Evolutionary conservation across 2,797 vertebrate genomes (phyloP).

Genomic region (Hirundo rustica): DNA sequence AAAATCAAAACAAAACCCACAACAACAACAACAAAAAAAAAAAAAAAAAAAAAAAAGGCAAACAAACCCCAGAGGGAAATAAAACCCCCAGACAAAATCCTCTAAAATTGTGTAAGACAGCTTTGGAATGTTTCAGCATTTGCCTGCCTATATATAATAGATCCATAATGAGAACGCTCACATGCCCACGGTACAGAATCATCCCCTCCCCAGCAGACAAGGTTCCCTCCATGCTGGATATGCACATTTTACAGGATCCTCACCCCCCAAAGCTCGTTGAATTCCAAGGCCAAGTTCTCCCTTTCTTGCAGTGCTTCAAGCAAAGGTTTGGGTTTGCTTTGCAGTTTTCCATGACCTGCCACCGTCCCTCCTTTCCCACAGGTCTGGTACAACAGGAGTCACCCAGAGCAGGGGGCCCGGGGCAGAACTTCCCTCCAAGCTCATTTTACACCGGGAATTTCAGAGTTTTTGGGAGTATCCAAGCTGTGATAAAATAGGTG

Average conservation of each 20-base stretch:
- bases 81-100: not conserved
- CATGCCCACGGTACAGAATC: not conserved
- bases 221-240: not conserved
- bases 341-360: not conserved
- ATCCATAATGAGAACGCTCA: not conserved
- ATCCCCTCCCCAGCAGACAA: not conserved
- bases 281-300: not conserved
- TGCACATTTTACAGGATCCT: not conserved
- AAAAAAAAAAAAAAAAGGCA: too few relatives aligned
- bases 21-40: not conserved
- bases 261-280: not conserved
- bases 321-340: not conserved
- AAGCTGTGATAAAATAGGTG: not conserved
- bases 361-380: not conserved
- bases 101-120: not conserved
- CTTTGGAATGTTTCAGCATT: not conserved
- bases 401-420: not conserved
- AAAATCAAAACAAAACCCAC: not conserved
- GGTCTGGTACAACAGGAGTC: fast-evolving
- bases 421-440: not conserved
- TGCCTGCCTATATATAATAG: conserved; percentile 1
- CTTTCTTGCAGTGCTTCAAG: not conserved
- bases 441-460: not conserved
- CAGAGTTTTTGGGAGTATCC: not conserved
- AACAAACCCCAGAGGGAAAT: too few relatives aligned